A percentile compares a stretch with the other conserved stretches of the same genome.
Conservation (phyloP, 2,113 vertebrate genomes). For the Campylomormyrus numenius region DNA sequence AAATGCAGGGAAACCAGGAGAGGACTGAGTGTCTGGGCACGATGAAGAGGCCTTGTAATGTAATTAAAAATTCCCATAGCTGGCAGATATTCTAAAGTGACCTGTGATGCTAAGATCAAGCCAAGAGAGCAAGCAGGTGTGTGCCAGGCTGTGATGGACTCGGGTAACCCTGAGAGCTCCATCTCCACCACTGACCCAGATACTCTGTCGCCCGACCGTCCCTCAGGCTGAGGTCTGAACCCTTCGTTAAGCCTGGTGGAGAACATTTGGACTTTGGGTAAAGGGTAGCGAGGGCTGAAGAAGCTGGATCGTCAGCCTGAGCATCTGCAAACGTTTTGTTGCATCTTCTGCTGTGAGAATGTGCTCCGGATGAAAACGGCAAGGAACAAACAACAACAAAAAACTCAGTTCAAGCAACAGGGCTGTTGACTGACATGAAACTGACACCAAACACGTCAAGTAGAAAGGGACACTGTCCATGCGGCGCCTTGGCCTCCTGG, state of each 20-base stretch:
- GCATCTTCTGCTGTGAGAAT: not conserved
- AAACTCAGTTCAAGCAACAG: not conserved
- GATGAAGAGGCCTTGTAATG: not conserved
- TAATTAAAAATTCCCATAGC: not conserved
- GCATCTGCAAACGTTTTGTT: not conserved
- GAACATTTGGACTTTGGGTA: not conserved
- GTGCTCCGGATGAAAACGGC: not conserved
- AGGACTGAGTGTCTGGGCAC: not conserved
- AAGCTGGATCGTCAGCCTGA: not conserved
- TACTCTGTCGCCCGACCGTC: not conserved
- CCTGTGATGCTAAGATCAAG: not conserved
- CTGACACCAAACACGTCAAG: not conserved
- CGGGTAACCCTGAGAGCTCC: not conserved
- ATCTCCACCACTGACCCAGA: slow-evolving; percentile 1
- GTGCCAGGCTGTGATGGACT: not conserved
- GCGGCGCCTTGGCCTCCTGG: not conserved
- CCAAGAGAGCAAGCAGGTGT: not conserved
- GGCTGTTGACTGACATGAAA: not conserved
- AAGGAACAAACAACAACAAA: not conserved
- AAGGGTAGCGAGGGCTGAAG: not conserved
- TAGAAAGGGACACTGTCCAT: not conserved
- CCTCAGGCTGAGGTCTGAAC: not conserved
- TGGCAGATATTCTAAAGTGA: not conserved
- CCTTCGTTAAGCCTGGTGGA: not conserved
- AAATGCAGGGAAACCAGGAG: not conserved